phyloP scores from a whole-genome alignment of 2,113 vertebrate species.

The Prolemur simus region DNA sequence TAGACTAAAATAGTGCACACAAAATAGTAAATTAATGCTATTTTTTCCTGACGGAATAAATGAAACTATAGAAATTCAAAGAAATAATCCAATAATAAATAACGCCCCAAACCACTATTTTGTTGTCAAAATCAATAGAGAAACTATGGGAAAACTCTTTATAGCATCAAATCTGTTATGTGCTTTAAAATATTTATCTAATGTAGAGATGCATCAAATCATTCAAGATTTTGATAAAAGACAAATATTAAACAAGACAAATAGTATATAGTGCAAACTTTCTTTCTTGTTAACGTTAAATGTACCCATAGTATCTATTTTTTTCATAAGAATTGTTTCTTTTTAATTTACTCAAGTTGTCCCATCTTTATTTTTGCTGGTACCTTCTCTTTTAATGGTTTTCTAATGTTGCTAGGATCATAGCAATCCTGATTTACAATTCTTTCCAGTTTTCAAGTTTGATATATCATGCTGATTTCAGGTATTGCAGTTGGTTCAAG shows the following conservation, averaged over 20 bases:
- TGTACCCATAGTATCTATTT: not conserved
- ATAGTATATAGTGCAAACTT: not conserved
- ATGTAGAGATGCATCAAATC: not conserved
- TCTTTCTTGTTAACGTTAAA: not conserved
- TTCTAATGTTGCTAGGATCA: not conserved
- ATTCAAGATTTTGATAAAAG: slow-evolving; percentile 13
- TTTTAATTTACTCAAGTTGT: not conserved
- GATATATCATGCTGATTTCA: not conserved
- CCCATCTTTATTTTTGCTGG: not conserved
- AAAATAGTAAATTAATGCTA: not conserved
- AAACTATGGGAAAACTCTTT: not conserved
- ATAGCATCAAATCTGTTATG: not conserved
- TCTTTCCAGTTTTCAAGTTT: not conserved
- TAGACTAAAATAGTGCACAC: not conserved
- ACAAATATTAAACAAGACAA: not conserved
- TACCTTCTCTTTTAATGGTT: not conserved
- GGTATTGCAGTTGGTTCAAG: not conserved
- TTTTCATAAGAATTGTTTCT: not conserved
- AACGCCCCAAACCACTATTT: not conserved
- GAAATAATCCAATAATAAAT: slow-evolving; percentile 34
- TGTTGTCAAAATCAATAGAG: slow-evolving; percentile 24
- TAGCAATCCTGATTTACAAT: not conserved
- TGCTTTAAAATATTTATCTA: slow-evolving; percentile 18
- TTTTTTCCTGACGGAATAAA: not conserved
- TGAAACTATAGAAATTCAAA: slow-evolving; percentile 46